These are phyloP conservation scores for Pseudorhiza aurosa DNA, from an alignment of 30 jellyfish, hydroid and myxozoan species.

Conservation along the genomic window DNA sequence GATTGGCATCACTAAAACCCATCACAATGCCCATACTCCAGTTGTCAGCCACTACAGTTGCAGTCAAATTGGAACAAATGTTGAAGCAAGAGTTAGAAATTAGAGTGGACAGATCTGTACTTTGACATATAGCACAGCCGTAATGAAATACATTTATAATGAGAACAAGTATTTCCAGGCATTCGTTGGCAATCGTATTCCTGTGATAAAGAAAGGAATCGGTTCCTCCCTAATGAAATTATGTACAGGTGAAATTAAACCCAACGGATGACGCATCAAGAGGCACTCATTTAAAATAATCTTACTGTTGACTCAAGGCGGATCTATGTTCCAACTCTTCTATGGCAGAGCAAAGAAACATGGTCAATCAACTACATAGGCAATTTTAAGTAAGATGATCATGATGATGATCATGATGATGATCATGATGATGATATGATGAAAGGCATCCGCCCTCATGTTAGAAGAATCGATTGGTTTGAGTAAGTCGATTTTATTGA, in stretches of 20 bases:
- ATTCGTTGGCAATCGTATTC: constrained; percentile 49
- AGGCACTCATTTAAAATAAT: constrained; percentile 13
- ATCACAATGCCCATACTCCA: constrained; percentile 57
- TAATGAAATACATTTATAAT: constrained; percentile 42
- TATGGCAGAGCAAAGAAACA: constrained; percentile 3
- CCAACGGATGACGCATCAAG: constrained; percentile 72
- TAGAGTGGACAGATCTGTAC: background rate
- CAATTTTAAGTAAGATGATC: constrained; percentile 5
- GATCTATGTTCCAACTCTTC: constrained; percentile 47
- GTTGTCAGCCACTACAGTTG: constrained; percentile 64
- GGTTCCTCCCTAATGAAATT: constrained; percentile 24
- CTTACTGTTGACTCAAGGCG: constrained; percentile 1
- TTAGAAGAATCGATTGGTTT: background rate
- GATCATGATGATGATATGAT: too few species aligned
- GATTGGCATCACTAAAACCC: constrained; percentile 61
- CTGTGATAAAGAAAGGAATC: constrained; percentile 36
- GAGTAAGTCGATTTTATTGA: background rate
- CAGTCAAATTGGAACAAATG: constrained; percentile 38
- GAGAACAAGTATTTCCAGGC: constrained; percentile 45
- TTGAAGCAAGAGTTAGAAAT: constrained; percentile 59
- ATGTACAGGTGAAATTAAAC: constrained; percentile 11
- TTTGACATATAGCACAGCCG: constrained; percentile 60
- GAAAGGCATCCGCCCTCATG: background rate
- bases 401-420: constrained; percentile 55
- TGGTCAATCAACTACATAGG: background rate